Conservation (phyloP, 2,797 vertebrate species). For the Chrysolophus pictus region DNA sequence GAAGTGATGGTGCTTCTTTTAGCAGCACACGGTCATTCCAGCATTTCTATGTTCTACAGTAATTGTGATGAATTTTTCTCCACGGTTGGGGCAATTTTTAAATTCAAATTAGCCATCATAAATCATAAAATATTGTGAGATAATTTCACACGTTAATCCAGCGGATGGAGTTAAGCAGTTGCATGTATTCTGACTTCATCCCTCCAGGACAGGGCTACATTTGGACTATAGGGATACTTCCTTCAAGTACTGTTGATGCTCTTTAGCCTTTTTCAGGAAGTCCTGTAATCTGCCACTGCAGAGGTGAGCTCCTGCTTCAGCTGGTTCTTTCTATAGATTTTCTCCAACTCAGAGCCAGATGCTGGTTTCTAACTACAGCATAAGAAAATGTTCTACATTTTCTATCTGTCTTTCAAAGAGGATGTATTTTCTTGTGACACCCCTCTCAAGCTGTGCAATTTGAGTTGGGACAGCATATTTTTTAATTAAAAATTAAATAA, state of each 20-base stretch:
- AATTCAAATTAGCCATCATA: neutral
- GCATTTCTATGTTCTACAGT: neutral
- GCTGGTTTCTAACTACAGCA: neutral
- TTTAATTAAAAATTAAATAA: constrained; percentile 6
- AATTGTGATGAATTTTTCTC: neutral
- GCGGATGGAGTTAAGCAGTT: neutral
- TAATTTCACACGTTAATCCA: neutral
- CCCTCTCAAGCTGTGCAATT: neutral
- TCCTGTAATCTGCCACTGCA: neutral
- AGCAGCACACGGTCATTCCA: neutral
- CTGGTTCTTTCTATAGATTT: neutral
- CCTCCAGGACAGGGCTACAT: neutral
- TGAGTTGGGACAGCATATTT: neutral
- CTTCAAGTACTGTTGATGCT: neutral
- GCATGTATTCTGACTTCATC: neutral
- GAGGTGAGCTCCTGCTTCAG: neutral
- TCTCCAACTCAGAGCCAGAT: neutral
- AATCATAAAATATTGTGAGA: neutral
- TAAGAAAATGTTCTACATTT: neutral
- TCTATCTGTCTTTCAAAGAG: neutral
- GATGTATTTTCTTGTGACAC: neutral
- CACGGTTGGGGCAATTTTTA: neutral
- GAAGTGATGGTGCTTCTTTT: neutral
- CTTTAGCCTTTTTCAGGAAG: neutral
- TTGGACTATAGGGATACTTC: neutral